Percentiles rank a stretch among this genome's conserved stretches.
Conservation (phyloP, 2,888 invertebrate species). For the Drosophila limbata region DNA sequence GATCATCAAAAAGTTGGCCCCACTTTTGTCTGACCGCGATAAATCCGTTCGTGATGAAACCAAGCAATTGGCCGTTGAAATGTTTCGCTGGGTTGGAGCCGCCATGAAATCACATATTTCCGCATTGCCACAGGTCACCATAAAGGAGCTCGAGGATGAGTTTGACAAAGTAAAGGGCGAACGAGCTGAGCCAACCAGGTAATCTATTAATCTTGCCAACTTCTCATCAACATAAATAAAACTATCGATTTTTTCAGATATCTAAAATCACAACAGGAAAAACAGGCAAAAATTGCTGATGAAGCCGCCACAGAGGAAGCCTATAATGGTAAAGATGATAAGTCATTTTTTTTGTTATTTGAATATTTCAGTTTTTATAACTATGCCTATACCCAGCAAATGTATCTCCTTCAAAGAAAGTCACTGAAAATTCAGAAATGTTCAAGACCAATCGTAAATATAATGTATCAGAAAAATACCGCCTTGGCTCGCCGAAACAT, state of each 20-base stretch:
- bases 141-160: constrained; percentile 94
- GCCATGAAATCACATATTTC: constrained; percentile 94
- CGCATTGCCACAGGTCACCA: constrained; percentile 94
- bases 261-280: constrained; percentile 85
- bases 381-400: constrained; percentile 24
- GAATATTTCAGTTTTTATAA: constrained; percentile 2
- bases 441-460: constrained; percentile 33
- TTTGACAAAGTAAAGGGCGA: constrained; percentile 90
- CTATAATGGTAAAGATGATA: constrained; percentile 75
- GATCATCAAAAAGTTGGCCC: constrained; percentile 94
- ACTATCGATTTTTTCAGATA: constrained; percentile 66
- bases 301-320: constrained; percentile 86
- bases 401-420: constrained; percentile 2
- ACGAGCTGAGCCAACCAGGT: constrained; percentile 83
- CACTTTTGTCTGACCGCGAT: constrained; percentile 95
- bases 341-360: neutral
- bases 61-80: constrained; percentile 95
- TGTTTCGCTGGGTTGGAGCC: constrained; percentile 94
- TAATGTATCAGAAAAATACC: neutral
- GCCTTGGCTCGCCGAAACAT: constrained; percentile 10
- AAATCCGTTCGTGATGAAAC: constrained; percentile 96
- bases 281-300: constrained; percentile 83
- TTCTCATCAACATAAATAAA: neutral
- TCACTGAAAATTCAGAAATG: neutral
- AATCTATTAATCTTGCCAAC: rapidly evolving